phyloP scores from a whole-genome alignment of 2,888 invertebrate genomes.

The Dryobotodes eremita region DNA sequence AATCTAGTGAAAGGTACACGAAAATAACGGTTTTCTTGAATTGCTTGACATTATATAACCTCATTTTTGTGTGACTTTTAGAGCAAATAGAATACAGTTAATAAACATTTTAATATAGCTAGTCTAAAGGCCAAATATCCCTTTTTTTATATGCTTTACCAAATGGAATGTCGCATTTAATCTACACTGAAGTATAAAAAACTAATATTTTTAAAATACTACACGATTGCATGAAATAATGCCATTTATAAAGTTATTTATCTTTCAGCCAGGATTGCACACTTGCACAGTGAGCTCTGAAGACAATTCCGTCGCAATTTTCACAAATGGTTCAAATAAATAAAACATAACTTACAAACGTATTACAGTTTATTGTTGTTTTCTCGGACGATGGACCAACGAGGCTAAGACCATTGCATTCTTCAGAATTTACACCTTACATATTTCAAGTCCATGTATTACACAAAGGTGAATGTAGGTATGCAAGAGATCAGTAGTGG shows the following conservation, averaged over 20 bases:
- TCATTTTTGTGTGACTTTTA: neutral
- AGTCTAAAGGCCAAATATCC: neutral
- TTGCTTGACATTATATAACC: neutral
- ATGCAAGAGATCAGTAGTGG: no score
- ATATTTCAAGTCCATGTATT: neutral
- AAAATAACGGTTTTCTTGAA: constrained; percentile 12
- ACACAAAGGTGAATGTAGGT: neutral
- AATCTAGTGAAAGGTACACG: neutral
- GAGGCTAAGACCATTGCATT: neutral
- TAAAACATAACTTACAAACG: constrained; percentile 53
- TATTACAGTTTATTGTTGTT: constrained; percentile 46
- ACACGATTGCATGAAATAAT: constrained; percentile 36
- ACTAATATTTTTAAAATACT: constrained; percentile 7
- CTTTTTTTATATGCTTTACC: neutral
- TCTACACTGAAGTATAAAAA: constrained; percentile 8
- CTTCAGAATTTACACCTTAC: neutral
- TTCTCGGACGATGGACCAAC: constrained; percentile 15
- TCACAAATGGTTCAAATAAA: constrained; percentile 58
- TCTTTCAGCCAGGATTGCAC: constrained; percentile 38
- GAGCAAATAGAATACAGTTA: neutral
- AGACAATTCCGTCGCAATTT: constrained; percentile 56
- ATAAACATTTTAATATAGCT: neutral
- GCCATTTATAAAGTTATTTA: constrained; percentile 54
- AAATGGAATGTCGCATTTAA: constrained; percentile 6
- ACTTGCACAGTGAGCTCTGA: constrained; percentile 34